Evolutionary conservation across 2,888 invertebrate species (phyloP).

Genomic region (Busseola fusca): DNA sequence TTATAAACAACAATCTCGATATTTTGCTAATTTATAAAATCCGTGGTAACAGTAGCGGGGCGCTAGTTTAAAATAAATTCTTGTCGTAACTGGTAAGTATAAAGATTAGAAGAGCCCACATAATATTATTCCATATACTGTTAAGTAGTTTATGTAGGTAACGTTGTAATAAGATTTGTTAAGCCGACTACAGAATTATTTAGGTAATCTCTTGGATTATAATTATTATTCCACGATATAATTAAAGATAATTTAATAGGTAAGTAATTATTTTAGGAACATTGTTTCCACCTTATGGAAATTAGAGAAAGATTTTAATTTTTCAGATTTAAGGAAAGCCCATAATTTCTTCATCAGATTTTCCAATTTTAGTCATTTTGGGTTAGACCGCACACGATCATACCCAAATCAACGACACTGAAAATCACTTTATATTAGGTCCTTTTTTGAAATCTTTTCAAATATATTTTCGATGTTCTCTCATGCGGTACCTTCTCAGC

Average conservation of each 20-base stretch:
- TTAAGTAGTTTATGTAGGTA: background rate
- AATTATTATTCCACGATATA: background rate
- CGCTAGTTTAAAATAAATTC: background rate
- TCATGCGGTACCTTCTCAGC: too few species aligned
- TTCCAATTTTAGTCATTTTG: too few species aligned
- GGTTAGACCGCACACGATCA: too few species aligned
- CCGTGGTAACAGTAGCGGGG: background rate
- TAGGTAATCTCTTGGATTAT: background rate
- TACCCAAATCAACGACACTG: too few species aligned
- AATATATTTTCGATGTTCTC: too few species aligned
- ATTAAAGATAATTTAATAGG: background rate
- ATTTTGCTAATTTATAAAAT: background rate
- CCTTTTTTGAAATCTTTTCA: too few species aligned
- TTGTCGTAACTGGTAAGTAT: too few species aligned
- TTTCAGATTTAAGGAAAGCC: too few species aligned
- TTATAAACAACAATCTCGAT: background rate
- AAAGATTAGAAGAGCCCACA: slow-evolving; percentile 1
- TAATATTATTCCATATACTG: background rate
- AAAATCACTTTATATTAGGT: too few species aligned
- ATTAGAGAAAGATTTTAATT: too few species aligned
- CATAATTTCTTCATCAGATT: too few species aligned
- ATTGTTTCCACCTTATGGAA: background rate
- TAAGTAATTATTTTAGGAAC: background rate
- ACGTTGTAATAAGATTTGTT: slow-evolving; percentile 8
- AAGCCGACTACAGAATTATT: background rate